Evolutionary conservation across 2,113 vertebrate genomes (phyloP).

Genomic region (Paraplagusia blochii): DNA sequence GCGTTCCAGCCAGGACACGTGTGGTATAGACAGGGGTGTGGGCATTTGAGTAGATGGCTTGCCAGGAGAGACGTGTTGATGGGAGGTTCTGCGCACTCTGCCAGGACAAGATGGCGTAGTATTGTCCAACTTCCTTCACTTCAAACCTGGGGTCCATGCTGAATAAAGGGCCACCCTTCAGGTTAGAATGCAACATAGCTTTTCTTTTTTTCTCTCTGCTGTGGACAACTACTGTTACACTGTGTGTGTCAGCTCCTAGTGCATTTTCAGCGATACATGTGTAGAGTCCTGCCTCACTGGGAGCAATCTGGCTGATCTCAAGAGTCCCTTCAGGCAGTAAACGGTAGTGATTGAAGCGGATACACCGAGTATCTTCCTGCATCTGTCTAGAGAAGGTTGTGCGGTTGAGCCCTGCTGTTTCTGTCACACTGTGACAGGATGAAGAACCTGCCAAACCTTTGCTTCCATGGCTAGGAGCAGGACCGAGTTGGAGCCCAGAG

Average conservation of each 20-base stretch:
- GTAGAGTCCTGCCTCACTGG: slow-evolving; percentile 83
- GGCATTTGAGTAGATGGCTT: slow-evolving; percentile 57
- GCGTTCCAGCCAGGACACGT: slow-evolving; percentile 84
- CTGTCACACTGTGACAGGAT: slow-evolving; percentile 20
- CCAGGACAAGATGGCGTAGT: slow-evolving; percentile 84
- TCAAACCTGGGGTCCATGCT: slow-evolving; percentile 53
- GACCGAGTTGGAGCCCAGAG: slow-evolving; percentile 75
- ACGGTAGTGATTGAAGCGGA: slow-evolving; percentile 60
- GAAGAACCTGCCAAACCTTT: slow-evolving; percentile 12
- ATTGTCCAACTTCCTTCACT: slow-evolving; percentile 77
- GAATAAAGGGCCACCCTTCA: slow-evolving; percentile 29
- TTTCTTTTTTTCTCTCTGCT: slow-evolving; percentile 56
- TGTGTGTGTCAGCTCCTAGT: slow-evolving; percentile 88
- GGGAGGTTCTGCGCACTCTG: slow-evolving; percentile 78
- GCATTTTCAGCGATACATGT: slow-evolving; percentile 95
- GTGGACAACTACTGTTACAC: slow-evolving; percentile 81
- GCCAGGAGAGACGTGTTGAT: slow-evolving; percentile 88
- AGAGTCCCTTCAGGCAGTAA: slow-evolving; percentile 88
- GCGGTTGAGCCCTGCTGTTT: slow-evolving; percentile 27
- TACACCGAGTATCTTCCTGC: slow-evolving; percentile 19
- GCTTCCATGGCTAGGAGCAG: slow-evolving; percentile 34
- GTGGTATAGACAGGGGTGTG: slow-evolving; percentile 66
- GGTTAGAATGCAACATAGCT: slow-evolving; percentile 25
- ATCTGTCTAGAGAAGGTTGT: slow-evolving; percentile 15
- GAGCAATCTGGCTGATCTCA: slow-evolving; percentile 79